These are phyloP conservation scores for Elaphurus davidianus DNA, from an alignment of 2,113 vertebrate genomes.

Conservation along the genomic window DNA sequence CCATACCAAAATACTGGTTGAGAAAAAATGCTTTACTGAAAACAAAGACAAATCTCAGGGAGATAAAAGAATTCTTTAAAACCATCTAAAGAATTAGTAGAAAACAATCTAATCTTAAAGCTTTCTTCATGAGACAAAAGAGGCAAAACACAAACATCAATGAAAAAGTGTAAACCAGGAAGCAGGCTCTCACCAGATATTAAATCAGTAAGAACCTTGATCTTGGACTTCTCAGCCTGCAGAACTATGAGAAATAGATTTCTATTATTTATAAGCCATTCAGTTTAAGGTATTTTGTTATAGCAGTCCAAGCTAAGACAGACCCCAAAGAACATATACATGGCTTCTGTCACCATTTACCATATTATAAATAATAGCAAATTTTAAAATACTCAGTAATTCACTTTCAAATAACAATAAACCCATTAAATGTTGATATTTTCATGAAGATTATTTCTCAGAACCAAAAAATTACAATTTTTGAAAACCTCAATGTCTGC, in stretches of 20 bases:
- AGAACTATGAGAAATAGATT: neutral
- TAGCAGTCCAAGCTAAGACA: neutral
- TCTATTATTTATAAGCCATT: neutral
- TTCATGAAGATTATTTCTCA: neutral
- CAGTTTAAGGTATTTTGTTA: neutral
- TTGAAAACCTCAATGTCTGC: neutral
- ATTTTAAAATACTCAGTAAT: neutral
- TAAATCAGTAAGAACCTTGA: neutral
- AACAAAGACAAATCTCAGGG: neutral
- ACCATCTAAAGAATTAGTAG: neutral
- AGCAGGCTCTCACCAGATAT: neutral
- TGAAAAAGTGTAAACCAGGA: neutral
- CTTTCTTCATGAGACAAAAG: neutral
- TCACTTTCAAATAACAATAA: constrained; percentile 8
- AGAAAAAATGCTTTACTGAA: neutral
- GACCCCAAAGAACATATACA: neutral
- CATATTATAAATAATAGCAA: neutral
- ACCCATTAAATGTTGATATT: neutral
- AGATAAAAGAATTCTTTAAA: neutral
- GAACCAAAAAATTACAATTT: neutral
- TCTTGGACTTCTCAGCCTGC: neutral
- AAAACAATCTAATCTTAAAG: neutral
- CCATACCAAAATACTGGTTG: neutral
- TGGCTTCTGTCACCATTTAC: neutral
- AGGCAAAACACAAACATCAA: neutral